Evolutionary conservation across 2,888 invertebrate species (phyloP), one percentile per base, ranked within the genome.

Genomic region (Volucella zonaria): DNA sequence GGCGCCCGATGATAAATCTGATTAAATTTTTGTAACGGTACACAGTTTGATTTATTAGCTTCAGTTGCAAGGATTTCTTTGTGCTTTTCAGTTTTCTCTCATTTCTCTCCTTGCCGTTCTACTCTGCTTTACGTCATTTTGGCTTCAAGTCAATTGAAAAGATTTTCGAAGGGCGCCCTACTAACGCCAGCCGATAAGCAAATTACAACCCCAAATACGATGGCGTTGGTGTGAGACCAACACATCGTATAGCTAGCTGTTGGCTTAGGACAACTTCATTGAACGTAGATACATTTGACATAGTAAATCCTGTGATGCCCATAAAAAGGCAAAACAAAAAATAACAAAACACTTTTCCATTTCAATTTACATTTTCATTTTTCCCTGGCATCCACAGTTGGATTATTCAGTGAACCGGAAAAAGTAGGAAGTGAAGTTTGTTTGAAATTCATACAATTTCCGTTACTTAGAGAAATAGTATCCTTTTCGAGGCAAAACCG

Each of bases 371-470:
- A 68, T 78, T 58, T 52, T 54, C 8, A 49, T 43, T 52, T 9
- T 15, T 64, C 58, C 40, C 40, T 31, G n/a, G 11, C 58, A 11
- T 42, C 23, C 38, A n/a, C 58, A 12, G 58, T 54, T 18, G 49
- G 70, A 62, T 56, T 71, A 58, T 68, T 75, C 66, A 75, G 61
- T 70, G 80, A 83, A 45, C 70, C 66, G 75, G 71, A 83, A 83
- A 73, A 70, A 70, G 79, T 54, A 71, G 62, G 31, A 75, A 47
- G 38, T 56, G 61, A 66, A 70, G 75, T 79, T 64, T 43, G 31
- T 79, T 79, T 70, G 82, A 74, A 75, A 43, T 59, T 59, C 31
- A 61, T 70, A 61, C 64, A 83, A 71, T 75, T 71, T 71, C 66
- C 58, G 59, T 6, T 51, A 31, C 52, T 23, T n/a, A 52, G 61